Evolutionary conservation across 2,797 vertebrate genomes (phyloP), one percentile per base, ranked within the genome.

Genomic region (Champsocephalus esox): DNA sequence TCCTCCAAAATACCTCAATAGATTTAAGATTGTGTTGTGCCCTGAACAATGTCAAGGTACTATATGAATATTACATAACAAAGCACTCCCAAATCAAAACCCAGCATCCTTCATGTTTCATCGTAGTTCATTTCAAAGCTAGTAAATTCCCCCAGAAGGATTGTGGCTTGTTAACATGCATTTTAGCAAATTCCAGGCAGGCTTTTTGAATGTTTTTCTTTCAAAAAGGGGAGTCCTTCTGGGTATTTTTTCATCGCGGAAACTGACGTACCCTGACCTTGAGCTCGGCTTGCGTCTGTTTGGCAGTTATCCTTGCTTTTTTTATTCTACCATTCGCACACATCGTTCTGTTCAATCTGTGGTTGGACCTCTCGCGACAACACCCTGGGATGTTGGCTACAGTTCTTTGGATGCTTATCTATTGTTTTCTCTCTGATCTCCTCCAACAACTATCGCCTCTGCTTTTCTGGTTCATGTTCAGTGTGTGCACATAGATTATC

Each of bases 11-110:
- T n/a, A 24, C 52, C 19, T 68, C 55, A 41, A 72, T 59, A 43
- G 48, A 28, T 14, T 12, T 74, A n/a, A 66, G 56, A 68, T 77
- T 80, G 68, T 17, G 69, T 49, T 43, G 32, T 24, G 13, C n/a
- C 52, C 51, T 70, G 24, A 21, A 51, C 49, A 17, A 32, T 64
- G 45, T 52, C 19, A 50, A 54, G 24, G 9, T 65, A 51, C 45
- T 32, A 45, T 45, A 50, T 19, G 45, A 45, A 45, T 62, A 66
- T 28, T 28, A 28, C 17, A 28, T 52, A 57, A 28, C 43, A 19
- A 38, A 67, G 65, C 51, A 13, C 41, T 41, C 12, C 28, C 38
- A 28, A 41, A 71, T 61, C 17, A 43, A 32, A n/a, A 61, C 44
- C 4, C 12, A 55, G 54, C 71, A 60, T 65, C 66, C 52, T 66